A percentile compares a stretch with the other conserved stretches of the same genome.
phyloP scores from a whole-genome alignment of 2,113 vertebrate genomes.

The Myiopsitta monachus region DNA sequence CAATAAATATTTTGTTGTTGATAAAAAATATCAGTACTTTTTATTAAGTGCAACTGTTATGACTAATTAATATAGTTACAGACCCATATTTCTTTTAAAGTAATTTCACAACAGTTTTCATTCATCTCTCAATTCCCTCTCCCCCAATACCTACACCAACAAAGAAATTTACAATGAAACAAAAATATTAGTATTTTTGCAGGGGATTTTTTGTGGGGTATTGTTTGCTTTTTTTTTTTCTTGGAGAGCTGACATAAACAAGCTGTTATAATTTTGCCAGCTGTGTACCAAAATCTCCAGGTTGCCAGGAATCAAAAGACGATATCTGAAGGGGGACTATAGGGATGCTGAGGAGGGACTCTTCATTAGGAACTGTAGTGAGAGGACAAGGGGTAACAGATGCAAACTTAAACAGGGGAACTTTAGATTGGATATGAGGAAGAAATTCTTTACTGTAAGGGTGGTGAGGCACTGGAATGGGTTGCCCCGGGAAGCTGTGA shows the following conservation, averaged over 20 bases:
- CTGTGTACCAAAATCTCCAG: not conserved
- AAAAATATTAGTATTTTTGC: not conserved
- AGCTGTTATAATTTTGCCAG: not conserved
- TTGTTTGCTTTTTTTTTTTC: not conserved
- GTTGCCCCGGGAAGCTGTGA: too few relatives aligned
- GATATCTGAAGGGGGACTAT: too few relatives aligned
- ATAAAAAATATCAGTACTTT: not conserved
- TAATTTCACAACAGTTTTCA: not conserved
- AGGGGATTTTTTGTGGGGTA: not conserved
- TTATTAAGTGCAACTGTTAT: not conserved
- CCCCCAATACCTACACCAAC: rapidly evolving
- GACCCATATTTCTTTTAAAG: not conserved
- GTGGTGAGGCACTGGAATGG: too few relatives aligned
- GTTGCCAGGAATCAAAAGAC: not conserved
- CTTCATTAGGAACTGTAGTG: too few relatives aligned
- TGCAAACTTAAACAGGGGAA: too few relatives aligned
- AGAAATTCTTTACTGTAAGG: too few relatives aligned
- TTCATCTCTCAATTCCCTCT: not conserved
- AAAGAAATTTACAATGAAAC: not conserved
- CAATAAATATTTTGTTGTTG: not conserved
- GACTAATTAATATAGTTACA: not conserved
- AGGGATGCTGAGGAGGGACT: too few relatives aligned
- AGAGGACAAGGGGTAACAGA: too few relatives aligned
- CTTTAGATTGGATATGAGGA: too few relatives aligned
- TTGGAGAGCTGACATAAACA: not conserved